Percentiles rank a stretch among this genome's conserved stretches.
These are phyloP conservation scores for Menidia menidia DNA, from an alignment of 2,797 vertebrate genomes.

Conservation along the genomic window DNA sequence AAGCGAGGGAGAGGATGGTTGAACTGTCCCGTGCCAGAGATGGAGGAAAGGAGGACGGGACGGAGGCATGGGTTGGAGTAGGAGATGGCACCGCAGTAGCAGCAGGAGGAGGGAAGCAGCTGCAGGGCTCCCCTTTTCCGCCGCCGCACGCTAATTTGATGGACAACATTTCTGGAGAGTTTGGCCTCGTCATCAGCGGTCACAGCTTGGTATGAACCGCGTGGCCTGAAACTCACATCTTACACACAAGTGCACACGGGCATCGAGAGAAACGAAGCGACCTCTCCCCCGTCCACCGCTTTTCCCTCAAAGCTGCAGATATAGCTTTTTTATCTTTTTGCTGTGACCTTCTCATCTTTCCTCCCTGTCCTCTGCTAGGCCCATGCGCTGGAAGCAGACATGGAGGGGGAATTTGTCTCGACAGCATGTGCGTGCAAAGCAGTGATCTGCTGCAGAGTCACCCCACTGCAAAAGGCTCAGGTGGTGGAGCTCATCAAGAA, in stretches of 20 bases:
- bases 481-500: constrained; percentile 97
- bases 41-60: constrained; percentile 66
- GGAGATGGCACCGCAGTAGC: constrained; percentile 15
- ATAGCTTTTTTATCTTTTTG: background rate
- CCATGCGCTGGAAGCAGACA: constrained; percentile 92
- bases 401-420: constrained; percentile 91
- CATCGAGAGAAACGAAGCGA: background rate
- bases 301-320: constrained; percentile 10
- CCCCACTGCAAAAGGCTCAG: constrained; percentile 94
- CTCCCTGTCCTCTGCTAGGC: constrained; percentile 77
- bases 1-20: constrained; percentile 89
- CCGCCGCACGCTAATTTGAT: constrained; percentile 76
- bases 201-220: constrained; percentile 90
- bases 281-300: background rate
- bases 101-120: constrained; percentile 53
- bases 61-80: constrained; percentile 64
- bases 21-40: constrained; percentile 76
- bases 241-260: background rate
- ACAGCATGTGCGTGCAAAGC: constrained; percentile 91
- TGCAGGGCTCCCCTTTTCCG: constrained; percentile 38
- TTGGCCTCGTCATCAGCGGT: constrained; percentile 90
- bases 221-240: background rate
- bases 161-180: constrained; percentile 92
- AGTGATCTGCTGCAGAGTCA: constrained; percentile 95
- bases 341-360: background rate